phyloP scores from a whole-genome alignment of 2,888 invertebrate species.

The Plemyria rubiginata region DNA sequence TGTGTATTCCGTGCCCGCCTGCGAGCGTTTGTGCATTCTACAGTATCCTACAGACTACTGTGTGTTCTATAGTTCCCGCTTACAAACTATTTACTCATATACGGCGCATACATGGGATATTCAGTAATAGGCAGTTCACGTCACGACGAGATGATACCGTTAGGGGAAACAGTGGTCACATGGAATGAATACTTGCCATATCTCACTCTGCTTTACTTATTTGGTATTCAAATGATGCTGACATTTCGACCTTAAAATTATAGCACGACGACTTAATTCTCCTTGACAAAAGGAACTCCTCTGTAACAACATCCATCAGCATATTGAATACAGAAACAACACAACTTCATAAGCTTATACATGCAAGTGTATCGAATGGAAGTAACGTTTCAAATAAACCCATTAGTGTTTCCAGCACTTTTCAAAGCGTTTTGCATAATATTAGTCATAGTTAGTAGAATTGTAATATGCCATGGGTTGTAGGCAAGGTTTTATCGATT shows the following conservation, averaged over 20 bases:
- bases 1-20: slow-evolving; percentile 4
- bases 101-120: slow-evolving; percentile 2
- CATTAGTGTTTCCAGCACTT: slow-evolving; percentile 24
- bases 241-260: not conserved
- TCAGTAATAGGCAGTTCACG: slow-evolving; percentile 16
- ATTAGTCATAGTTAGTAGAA: slow-evolving; percentile 27
- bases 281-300: not conserved
- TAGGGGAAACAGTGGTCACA: slow-evolving; percentile 14
- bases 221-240: not conserved
- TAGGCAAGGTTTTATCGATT: slow-evolving; percentile 1
- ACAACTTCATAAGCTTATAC: slow-evolving; percentile 1
- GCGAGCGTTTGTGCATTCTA: not conserved
- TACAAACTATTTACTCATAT: slow-evolving; percentile 17
- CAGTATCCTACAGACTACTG: not conserved
- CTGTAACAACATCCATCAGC: not conserved
- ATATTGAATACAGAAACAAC: not conserved
- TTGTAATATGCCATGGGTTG: slow-evolving; percentile 13
- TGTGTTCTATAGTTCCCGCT: not conserved
- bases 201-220: not conserved
- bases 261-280: not conserved
- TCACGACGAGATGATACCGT: slow-evolving; percentile 16
- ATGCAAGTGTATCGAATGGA: slow-evolving; percentile 1
- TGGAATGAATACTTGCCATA: slow-evolving; percentile 2
- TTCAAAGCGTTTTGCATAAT: slow-evolving; percentile 12
- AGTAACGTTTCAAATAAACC: slow-evolving; percentile 27